phyloP scores from a whole-genome alignment of 2,888 invertebrate genomes.

The Crocallis elinguaria region DNA sequence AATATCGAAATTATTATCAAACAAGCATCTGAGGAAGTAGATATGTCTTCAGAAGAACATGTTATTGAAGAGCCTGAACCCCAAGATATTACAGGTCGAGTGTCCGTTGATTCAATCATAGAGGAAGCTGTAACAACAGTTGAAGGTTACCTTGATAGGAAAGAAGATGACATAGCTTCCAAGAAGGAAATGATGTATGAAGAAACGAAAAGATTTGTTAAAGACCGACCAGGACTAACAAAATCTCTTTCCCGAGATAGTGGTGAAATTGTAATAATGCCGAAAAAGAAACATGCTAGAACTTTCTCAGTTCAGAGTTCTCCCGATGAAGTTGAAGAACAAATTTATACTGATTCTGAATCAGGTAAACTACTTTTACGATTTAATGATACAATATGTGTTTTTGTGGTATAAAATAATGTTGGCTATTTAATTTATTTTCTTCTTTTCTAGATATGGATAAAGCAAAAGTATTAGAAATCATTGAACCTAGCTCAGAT shows the following conservation, averaged over 20 bases:
- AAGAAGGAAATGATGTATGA: constrained; percentile 62
- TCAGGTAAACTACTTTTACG: constrained; percentile 59
- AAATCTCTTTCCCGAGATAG: constrained; percentile 80
- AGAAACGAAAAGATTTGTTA: constrained; percentile 61
- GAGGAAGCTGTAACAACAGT: constrained; percentile 77
- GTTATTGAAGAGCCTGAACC: constrained; percentile 47
- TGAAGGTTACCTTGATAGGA: constrained; percentile 64
- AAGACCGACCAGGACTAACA: constrained; percentile 72
- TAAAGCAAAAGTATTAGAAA: constrained; percentile 81
- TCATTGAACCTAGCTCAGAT: constrained; percentile 79
- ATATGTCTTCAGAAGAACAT: constrained; percentile 72
- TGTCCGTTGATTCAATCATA: constrained; percentile 79
- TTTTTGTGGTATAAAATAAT: not conserved
- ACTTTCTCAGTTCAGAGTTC: constrained; percentile 83
- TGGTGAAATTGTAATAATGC: constrained; percentile 77
- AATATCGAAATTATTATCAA: constrained; percentile 81
- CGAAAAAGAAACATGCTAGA: constrained; percentile 76
- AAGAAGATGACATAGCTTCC: constrained; percentile 55
- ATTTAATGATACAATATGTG: not conserved
- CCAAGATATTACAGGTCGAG: constrained; percentile 64
- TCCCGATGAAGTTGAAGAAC: constrained; percentile 82
- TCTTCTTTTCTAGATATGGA: constrained; percentile 71
- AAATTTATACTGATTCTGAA: constrained; percentile 82
- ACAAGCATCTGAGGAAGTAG: constrained; percentile 79
- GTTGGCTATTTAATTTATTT: not conserved